phyloP scores from a whole-genome alignment of 2,797 vertebrate species.

The Harpagifer antarcticus region DNA sequence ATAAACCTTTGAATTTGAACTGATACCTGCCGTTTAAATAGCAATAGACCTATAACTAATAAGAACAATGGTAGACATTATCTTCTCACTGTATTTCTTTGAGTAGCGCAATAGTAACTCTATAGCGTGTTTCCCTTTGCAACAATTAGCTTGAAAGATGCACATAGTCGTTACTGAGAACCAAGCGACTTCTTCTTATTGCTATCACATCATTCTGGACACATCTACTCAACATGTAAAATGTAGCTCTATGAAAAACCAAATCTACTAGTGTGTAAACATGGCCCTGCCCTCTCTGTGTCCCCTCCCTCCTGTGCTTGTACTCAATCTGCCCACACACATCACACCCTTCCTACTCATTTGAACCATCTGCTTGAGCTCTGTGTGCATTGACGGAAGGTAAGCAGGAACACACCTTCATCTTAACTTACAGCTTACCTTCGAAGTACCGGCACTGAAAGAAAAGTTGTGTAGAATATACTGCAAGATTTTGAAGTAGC shows the following conservation, averaged over 20 bases:
- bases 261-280: not conserved
- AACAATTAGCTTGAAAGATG: not conserved
- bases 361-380: slow-evolving; percentile 11
- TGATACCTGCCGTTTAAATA: not conserved
- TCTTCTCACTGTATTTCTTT: not conserved
- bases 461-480: not conserved
- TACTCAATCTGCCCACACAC: not conserved
- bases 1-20: too few relatives aligned
- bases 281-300: slow-evolving; percentile 30
- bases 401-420: slow-evolving; percentile 27
- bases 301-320: slow-evolving; percentile 8
- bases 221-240: not conserved
- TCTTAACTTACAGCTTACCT: not conserved
- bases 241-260: not conserved
- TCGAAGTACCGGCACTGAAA: not conserved
- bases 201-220: not conserved
- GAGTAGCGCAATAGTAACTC: not conserved
- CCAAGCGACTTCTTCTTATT: too few relatives aligned
- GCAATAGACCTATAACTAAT: not conserved
- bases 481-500: not conserved
- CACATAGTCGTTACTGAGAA: not conserved
- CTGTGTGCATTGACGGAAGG: slow-evolving; percentile 36
- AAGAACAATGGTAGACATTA: not conserved
- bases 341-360: slow-evolving; percentile 17
- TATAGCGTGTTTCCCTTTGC: not conserved